Base-by-base conservation (phyloP, 2,797 vertebrate genomes). In the Discoglossus pictus region DNA sequence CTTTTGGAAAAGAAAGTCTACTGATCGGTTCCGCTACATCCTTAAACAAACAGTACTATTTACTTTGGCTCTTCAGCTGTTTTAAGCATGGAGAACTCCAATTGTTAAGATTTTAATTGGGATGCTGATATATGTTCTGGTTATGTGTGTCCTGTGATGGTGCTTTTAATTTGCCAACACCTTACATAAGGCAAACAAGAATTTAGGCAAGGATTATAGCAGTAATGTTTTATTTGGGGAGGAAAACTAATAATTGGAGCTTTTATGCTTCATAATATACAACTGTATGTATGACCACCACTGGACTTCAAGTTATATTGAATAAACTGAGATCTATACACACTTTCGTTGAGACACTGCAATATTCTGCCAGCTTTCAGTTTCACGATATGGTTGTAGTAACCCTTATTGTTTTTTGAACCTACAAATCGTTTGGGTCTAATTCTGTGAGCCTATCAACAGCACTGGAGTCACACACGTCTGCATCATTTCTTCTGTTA, bases 401-500 rank as follows among this genome's bases (percentile, higher is more conserved):
- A 78, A 84, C 84, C 85, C 84, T 60, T 75, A 21, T 25, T 38
- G 20, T 51, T 54, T 83, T 87, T 74, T 84, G 78, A 82, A 84
- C 81, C 84, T 83, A 80, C 86, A 87, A 87, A 87, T 90, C 84
- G 76, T 86, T 87, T 88, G 84, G 83, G 84, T 90, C 87, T 89
- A 88, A 88, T 95, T 93, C 90, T 89, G 86, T 90, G 92, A 87
- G 89, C 87, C 80, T 90, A 88, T 88, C 90, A 92, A 92, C 92
- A 92, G 92, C 90, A 89, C 90, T 92, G 93, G 91, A 89, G 92
- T 89, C 83, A 89, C 87, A 87, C 83, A 87, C 83, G 88, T 93
- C 85, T 89, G 80, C 85, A 88, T 88, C 86, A 85, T 88, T 88
- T 90, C 85, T 88, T 89, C 82, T 84, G 85, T 88, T 86, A 82